Conservation (phyloP, 1,140 invertebrate genomes). For the Drosophila pseudoananassae region DNA sequence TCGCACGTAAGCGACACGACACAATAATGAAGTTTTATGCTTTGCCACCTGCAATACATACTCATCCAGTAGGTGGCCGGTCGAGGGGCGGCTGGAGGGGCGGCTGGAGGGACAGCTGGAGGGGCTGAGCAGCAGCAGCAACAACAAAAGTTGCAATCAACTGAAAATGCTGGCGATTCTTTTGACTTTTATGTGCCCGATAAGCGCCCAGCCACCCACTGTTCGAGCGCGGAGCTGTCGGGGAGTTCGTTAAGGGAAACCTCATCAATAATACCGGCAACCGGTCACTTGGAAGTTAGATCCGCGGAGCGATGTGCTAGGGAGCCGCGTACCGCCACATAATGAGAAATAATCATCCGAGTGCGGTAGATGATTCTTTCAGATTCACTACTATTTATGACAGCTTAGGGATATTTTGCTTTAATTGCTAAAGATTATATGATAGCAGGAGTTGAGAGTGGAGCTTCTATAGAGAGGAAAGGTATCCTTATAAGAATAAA, state of each 20-base stretch:
- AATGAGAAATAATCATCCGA: constrained; percentile 44
- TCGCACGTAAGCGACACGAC: constrained; percentile 77
- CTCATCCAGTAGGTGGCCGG: background rate
- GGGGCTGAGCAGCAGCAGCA: constrained; percentile 10
- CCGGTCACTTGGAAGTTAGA: constrained; percentile 16
- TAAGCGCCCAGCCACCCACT: constrained; percentile 13
- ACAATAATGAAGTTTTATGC: constrained; percentile 82
- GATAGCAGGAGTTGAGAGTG: too few relatives aligned
- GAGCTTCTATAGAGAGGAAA: too few relatives aligned
- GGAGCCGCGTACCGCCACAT: constrained; percentile 18
- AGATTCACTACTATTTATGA: constrained; percentile 17
- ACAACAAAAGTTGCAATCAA: constrained; percentile 62
- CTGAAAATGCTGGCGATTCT: constrained; percentile 69
- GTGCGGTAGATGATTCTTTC: constrained; percentile 3
- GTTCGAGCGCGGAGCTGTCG: constrained; percentile 37
- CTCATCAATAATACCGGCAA: constrained; percentile 51
- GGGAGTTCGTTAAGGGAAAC: constrained; percentile 50
- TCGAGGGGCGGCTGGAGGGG: constrained; percentile 17
- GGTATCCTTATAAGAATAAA: too few relatives aligned
- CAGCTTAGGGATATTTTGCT: background rate
- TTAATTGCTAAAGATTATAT: background rate
- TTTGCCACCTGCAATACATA: constrained; percentile 68
- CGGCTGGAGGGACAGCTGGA: background rate
- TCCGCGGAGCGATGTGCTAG: constrained; percentile 3
- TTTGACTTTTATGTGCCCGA: constrained; percentile 38